Percentiles rank a stretch among this genome's conserved stretches.
phyloP scores from a whole-genome alignment of 1,140 invertebrate genomes.

The Scaptodrosophila lebanonensis region DNA sequence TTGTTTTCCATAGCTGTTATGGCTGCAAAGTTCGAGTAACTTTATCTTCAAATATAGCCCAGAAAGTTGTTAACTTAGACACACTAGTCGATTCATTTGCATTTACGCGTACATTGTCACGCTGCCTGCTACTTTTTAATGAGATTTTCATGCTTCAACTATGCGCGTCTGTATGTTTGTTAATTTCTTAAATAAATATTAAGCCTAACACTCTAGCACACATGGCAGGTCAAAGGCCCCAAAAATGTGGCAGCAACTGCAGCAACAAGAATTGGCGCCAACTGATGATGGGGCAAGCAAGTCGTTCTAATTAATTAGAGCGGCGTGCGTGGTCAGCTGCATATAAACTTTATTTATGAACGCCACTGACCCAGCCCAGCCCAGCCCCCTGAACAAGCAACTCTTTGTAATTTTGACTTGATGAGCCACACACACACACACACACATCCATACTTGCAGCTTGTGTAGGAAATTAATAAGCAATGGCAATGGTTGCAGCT shows the following conservation, averaged over 20 bases:
- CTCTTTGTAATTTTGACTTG: constrained; percentile 69
- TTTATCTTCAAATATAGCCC: too few relatives aligned
- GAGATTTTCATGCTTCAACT: not conserved
- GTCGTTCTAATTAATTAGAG: constrained; percentile 64
- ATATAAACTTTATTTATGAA: constrained; percentile 3
- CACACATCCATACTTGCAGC: too few relatives aligned
- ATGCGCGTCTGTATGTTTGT: too few relatives aligned
- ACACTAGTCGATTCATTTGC: too few relatives aligned
- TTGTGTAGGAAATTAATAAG: constrained; percentile 67
- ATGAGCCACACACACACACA: constrained; percentile 59
- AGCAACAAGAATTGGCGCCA: constrained; percentile 17
- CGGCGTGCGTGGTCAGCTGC: constrained; percentile 12
- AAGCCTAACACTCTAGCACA: not conserved
- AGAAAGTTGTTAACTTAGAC: too few relatives aligned
- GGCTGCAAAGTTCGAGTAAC: too few relatives aligned
- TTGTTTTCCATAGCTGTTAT: too few relatives aligned
- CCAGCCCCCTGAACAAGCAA: constrained; percentile 40
- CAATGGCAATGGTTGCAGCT: too few relatives aligned
- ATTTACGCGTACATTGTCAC: too few relatives aligned
- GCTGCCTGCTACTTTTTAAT: constrained; percentile 34
- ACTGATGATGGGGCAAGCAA: constrained; percentile 4
- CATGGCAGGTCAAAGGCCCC: constrained; percentile 36
- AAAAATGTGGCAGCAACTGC: constrained; percentile 3
- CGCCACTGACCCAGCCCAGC: constrained; percentile 38
- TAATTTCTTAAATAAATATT: constrained; percentile 22